A percentile compares a stretch with the other conserved stretches of the same genome.
These are phyloP conservation scores for Podarcis siculus DNA, from an alignment of 2,797 vertebrate species.

Conservation along the genomic window DNA sequence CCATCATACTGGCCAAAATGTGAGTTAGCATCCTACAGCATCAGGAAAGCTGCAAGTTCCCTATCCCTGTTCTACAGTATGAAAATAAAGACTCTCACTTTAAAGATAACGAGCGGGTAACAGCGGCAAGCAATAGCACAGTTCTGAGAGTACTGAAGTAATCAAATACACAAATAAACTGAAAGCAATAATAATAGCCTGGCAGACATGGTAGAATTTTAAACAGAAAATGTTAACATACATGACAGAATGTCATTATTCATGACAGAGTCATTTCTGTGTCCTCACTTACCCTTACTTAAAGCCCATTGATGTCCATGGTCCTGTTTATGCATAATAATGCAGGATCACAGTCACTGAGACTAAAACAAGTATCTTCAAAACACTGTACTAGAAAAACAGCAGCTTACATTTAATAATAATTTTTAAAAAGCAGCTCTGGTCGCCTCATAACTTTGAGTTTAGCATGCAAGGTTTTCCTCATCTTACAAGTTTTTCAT, in stretches of 20 bases:
- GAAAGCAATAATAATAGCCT: constrained; percentile 23
- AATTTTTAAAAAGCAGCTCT: background rate
- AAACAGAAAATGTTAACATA: background rate
- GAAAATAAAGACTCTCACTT: constrained; percentile 2
- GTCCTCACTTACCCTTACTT: constrained; percentile 18
- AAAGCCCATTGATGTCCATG: constrained; percentile 12
- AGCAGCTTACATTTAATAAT: background rate
- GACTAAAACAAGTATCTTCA: constrained; percentile 14
- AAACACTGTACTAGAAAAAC: constrained; percentile 7
- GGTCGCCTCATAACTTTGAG: background rate
- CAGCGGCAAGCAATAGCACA: background rate
- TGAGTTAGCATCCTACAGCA: background rate
- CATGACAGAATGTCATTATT: background rate
- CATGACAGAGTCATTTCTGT: background rate
- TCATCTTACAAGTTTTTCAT: background rate
- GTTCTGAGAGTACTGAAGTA: background rate
- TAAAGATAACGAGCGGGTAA: constrained; percentile 7
- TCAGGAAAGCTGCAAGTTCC: background rate
- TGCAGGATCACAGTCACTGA: background rate
- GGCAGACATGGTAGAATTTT: background rate
- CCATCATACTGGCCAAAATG: background rate
- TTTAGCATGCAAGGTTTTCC: background rate
- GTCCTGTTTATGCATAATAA: constrained; percentile 17
- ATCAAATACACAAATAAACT: constrained; percentile 10
- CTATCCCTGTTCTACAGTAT: background rate